Base-by-base conservation (phyloP, 2,797 vertebrate genomes). In the Alectoris magna region DNA sequence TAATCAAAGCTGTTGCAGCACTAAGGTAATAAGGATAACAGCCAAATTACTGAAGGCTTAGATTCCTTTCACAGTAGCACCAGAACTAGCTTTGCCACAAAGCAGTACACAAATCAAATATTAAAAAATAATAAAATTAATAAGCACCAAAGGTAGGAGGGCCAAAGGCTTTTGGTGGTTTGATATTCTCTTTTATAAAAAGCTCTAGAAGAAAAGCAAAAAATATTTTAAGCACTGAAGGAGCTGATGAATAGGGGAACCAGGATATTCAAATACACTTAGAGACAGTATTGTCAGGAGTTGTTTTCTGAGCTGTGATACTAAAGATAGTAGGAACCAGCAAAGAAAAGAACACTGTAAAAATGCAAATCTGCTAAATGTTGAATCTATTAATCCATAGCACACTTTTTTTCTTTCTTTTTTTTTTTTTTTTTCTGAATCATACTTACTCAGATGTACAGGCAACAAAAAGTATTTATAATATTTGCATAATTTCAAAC, bases 401-500 rank as follows among this genome's bases (percentile, higher is more conserved):
- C 94, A 93, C 80, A 96, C 90, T 98, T 98, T 97, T 51, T 29
- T 43, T 43, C 39, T 13, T 41, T 41, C 39, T 43, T 43, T 43
- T 98, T 98, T 51, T 51, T 53, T 29, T 53, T 53, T 53, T 15
- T 97, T 91, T 97, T 97, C 91, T 97, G 95, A 97, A 97, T 97
- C 95, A 95, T 95, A 97, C 95, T 97, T 96, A 96, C 95, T 97
- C 94, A 96, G 96, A 97, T 97, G 96, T 96, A 97, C 79, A 91
- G 91, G 96, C 94, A 97, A 96, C 95, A 97, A 96, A 97, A 96
- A 96, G 94, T 96, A 97, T 97, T 97, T 97, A 97, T 96, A 96
- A 95, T 96, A 97, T 97, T 97, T 98, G 94, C 96, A 97, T 97
- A 97, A 97, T 97, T 98, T 97, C 96, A 96, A 97, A 94, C 94